Evolutionary conservation across 2,888 invertebrate genomes (phyloP).

Genomic region (Sphaerophoria taeniata): DNA sequence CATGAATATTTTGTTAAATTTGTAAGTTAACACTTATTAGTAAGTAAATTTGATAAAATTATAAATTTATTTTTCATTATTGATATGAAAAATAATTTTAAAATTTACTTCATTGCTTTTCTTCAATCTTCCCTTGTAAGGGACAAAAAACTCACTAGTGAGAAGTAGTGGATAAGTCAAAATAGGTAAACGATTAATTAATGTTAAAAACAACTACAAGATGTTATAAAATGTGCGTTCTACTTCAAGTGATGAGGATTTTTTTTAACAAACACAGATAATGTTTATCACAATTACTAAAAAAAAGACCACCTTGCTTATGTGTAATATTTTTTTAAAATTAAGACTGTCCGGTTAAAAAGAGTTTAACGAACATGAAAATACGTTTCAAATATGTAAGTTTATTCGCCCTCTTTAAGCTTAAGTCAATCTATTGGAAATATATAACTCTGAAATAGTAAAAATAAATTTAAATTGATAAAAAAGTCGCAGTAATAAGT

Average conservation of each 20-base stretch:
- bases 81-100: too few relatives aligned
- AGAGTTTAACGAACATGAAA: slow-evolving; percentile 18
- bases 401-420: slow-evolving; percentile 4
- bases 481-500: not conserved
- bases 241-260: slow-evolving; percentile 21
- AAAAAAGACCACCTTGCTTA: slow-evolving; percentile 24
- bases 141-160: too few relatives aligned
- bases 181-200: slow-evolving; percentile 1
- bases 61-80: too few relatives aligned
- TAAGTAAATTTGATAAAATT: too few relatives aligned
- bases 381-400: not conserved
- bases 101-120: too few relatives aligned
- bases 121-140: too few relatives aligned
- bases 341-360: slow-evolving; percentile 22
- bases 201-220: not conserved
- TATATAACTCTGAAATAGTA: slow-evolving; percentile 41
- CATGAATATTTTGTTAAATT: too few relatives aligned
- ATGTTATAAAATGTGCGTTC: slow-evolving; percentile 35
- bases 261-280: not conserved
- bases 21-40: too few relatives aligned
- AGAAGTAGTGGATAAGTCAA: not conserved
- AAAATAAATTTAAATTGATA: slow-evolving; percentile 14
- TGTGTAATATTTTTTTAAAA: not conserved
- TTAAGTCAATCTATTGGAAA: slow-evolving; percentile 30
- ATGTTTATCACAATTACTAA: not conserved